Evolutionary conservation across 2,888 invertebrate genomes (phyloP).

Genomic region (Cheilosia pagana): DNA sequence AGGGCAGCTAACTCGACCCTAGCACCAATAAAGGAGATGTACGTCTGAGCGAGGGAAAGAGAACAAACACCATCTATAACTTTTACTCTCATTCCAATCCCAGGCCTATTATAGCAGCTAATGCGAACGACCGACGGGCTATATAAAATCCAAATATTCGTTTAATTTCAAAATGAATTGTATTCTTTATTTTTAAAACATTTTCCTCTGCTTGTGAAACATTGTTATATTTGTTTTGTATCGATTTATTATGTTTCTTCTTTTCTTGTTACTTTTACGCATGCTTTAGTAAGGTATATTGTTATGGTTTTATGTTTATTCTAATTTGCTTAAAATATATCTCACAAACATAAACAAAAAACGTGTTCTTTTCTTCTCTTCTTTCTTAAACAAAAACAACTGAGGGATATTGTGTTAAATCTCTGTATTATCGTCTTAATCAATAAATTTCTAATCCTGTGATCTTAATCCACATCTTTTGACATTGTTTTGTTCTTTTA

Average conservation of each 20-base stretch:
- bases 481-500: constrained; percentile 31
- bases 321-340: constrained; percentile 60
- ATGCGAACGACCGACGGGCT: too few relatives aligned
- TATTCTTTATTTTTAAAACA: constrained; percentile 77
- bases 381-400: constrained; percentile 56
- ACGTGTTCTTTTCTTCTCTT: not conserved
- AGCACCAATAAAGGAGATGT: too few relatives aligned
- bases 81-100: too few relatives aligned
- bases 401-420: constrained; percentile 62
- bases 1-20: too few relatives aligned
- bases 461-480: constrained; percentile 53
- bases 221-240: constrained; percentile 63
- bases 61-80: too few relatives aligned
- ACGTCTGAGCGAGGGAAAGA: too few relatives aligned
- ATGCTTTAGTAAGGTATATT: constrained; percentile 70
- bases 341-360: constrained; percentile 64
- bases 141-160: constrained; percentile 4
- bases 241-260: constrained; percentile 42
- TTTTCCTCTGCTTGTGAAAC: constrained; percentile 72
- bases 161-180: constrained; percentile 78
- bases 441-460: constrained; percentile 61
- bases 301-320: constrained; percentile 55
- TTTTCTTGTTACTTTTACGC: constrained; percentile 53
- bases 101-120: too few relatives aligned
- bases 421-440: constrained; percentile 60